phyloP scores from a whole-genome alignment of 30 jellyfish, hydroid and myxozoan species.

The Rhopilema esculentum region DNA sequence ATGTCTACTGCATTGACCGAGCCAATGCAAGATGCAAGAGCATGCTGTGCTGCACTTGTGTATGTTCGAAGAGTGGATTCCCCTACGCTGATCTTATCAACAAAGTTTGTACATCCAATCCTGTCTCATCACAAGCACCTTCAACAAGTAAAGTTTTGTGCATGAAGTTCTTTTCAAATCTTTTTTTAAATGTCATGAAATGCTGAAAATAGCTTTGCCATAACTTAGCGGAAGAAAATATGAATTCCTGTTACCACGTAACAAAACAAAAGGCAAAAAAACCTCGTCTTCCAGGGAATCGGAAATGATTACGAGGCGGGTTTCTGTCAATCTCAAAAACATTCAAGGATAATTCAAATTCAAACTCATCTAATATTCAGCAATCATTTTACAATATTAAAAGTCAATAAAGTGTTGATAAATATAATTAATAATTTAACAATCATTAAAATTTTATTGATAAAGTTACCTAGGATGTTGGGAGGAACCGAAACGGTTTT shows the following conservation, averaged over 20 bases:
- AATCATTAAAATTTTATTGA: no score
- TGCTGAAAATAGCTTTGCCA: neutral
- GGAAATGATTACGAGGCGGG: neutral
- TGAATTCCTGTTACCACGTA: neutral
- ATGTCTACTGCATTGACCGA: conserved; percentile 32
- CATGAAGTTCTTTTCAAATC: neutral
- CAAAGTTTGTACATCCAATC: neutral
- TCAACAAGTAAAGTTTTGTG: conserved; percentile 2
- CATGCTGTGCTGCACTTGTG: conserved; percentile 27
- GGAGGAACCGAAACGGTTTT: no score
- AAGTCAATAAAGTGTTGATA: no score
- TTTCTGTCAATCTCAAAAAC: neutral
- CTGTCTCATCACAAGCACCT: neutral
- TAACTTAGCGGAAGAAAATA: neutral
- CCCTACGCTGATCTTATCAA: conserved; percentile 30
- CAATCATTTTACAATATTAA: no score
- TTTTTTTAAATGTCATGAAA: neutral
- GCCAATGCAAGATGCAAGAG: conserved; percentile 15
- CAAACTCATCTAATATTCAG: no score
- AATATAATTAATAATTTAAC: no score
- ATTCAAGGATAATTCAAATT: no score
- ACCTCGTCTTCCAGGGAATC: neutral
- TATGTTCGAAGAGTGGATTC: neutral
- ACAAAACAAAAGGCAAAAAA: neutral
- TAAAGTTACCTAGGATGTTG: no score